Base-by-base conservation (phyloP, 2,797 vertebrate genomes). In the Gymnodraco acuticeps region DNA sequence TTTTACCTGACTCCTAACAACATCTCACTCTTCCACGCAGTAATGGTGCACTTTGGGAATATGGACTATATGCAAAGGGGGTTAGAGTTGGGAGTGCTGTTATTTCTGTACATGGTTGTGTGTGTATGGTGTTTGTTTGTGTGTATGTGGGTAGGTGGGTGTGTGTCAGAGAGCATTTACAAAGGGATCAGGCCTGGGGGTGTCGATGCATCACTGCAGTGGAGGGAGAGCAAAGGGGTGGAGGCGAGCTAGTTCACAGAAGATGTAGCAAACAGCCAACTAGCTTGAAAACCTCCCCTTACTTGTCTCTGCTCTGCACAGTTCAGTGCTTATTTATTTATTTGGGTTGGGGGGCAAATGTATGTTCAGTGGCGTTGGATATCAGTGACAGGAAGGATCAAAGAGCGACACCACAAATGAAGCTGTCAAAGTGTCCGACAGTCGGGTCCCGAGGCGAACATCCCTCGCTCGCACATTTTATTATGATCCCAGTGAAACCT, bases 341-440 rank as follows among this genome's bases (percentile, higher is more conserved):
- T 91, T 86, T 89, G 19, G 73, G 79, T 83, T 84, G 66, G 85
- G 75, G 86, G 88, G 73, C 84, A 92, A 92, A 93, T 94, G 87
- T 92, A 87, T 88, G 88, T 90, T 93, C 84, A 86, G 72, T 87
- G 88, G 87, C 64, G 47, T 86, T 93, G 90, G 87, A 87, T 92
- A 93, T 93, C 92, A 89, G 88, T 88, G 93, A 93, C 93, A 91
- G 87, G 64, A 87, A 83, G 84, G 88, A 93, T 95, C 94, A 95
- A 95, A 95, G 87, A 88, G 87, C 70, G 61, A 86, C 82, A 78
- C 91, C 88, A 81, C 86, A 93, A 93, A 95, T 94, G 90, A 94
- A 94, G 94, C 93, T 87, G 93, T 94, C 93, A 94, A 89, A 95
- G 90, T 87, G 85, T 84, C 90, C 82, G 92, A 91, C 92, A 93